Percentiles rank a stretch among this genome's conserved stretches.
Conservation (phyloP, 2,888 invertebrate species). For the Agriotes lineatus region DNA sequence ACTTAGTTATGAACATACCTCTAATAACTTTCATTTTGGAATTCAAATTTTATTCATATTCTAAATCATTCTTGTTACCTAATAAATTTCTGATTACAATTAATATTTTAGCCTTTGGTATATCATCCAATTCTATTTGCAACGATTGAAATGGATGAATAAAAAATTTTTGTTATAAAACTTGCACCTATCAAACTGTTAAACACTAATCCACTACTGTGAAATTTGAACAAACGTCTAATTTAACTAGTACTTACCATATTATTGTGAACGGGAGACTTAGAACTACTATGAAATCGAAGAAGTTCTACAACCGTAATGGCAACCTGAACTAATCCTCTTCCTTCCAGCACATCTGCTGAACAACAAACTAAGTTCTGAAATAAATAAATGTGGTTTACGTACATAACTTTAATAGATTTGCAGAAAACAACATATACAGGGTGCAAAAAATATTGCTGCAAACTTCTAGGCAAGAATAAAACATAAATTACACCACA, state of each 20-base stretch:
- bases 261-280: constrained; percentile 60
- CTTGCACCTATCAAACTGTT: neutral
- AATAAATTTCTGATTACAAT: no score
- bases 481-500: no score
- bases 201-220: constrained; percentile 13
- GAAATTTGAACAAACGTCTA: neutral
- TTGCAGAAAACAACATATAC: no score
- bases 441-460: no score
- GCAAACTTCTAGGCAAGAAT: no score
- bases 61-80: no score
- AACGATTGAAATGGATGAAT: neutral
- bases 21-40: no score
- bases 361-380: constrained; percentile 93
- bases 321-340: constrained; percentile 88
- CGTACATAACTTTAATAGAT: no score
- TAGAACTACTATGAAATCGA: constrained; percentile 71
- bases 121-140: neutral
- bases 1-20: no score
- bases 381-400: constrained; percentile 64
- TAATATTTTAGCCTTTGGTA: neutral
- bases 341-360: constrained; percentile 92
- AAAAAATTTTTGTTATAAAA: neutral
- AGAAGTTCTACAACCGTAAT: constrained; percentile 89
- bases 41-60: no score
- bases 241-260: constrained; percentile 30